Base-by-base conservation (phyloP, 2,113 vertebrate genomes). In the Chloebia gouldiae region DNA sequence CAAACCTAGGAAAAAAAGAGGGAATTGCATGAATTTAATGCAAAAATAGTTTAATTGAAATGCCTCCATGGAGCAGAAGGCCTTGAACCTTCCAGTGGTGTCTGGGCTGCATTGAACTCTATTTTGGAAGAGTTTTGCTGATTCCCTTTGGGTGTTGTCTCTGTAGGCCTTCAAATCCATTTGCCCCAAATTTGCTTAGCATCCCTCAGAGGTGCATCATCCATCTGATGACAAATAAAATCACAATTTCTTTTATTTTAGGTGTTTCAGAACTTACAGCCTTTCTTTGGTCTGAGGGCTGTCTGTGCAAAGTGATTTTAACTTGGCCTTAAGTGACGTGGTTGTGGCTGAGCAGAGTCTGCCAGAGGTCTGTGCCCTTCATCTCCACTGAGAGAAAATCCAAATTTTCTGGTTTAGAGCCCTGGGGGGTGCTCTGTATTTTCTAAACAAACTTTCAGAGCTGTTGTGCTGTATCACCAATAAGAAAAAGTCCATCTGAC, bases 311-410 rank as follows among this genome's bases (percentile, higher is more conserved):
- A 80, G 37, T 5, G 53, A 9, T 13, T 49, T 30, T 7, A 37
- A 6, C 10, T 37, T 17, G 37, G n/a, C 1, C 16, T 30, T 16
- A 10, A 60, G 75, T 13, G 8, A 3, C 0, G 33, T 30, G 56
- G 27, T 23, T 22, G 42, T 61, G 92, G 69, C 57, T 17, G 51
- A 37, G 81, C 81, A 22, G 90, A 61, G 53, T 13, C 2, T 10
- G 6, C 57, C 33, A 2, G 15, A 6, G 53, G 14, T 7, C 16
- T 47, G 5, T 18, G 12, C 17, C 30, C 49, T 20, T 31, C 2
- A 15, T 12, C 50, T 28, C 21, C 33, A 1, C 20, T 2, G 76
- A 6, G n/a, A 60, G 7, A 21, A 13, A 35, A 27, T 1, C 1
- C 13, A 13, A 6, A 16, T 54, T 10, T 63, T 39, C 31, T 73